phyloP scores from a whole-genome alignment of 2,888 invertebrate genomes.

The Anoplius nigerrimus region DNA sequence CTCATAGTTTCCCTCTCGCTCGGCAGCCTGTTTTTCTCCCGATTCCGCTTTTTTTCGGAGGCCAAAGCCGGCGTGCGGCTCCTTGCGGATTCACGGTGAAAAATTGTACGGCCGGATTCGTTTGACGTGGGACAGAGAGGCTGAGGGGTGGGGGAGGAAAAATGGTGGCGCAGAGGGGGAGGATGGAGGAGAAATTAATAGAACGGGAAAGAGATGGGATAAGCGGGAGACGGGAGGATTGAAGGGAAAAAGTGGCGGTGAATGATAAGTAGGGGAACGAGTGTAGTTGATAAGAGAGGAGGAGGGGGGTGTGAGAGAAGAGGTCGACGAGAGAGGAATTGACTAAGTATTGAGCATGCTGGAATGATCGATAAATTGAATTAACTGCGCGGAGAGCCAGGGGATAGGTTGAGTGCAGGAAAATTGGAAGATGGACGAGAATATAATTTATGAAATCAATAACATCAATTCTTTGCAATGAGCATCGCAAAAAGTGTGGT shows the following conservation, averaged over 20 bases:
- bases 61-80: constrained; percentile 5
- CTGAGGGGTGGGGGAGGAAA: neutral
- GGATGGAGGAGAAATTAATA: neutral
- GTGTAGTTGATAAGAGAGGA: neutral
- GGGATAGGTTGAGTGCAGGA: too few relatives aligned
- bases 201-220: neutral
- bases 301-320: too few relatives aligned
- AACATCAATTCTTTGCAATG: too few relatives aligned
- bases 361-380: too few relatives aligned
- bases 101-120: constrained; percentile 32
- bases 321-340: too few relatives aligned
- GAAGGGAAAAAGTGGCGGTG: neutral
- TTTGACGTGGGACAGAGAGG: constrained; percentile 31
- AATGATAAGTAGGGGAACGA: neutral
- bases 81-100: constrained; percentile 27
- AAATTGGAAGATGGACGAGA: too few relatives aligned
- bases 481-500: too few relatives aligned
- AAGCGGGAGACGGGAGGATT: neutral
- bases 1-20: neutral
- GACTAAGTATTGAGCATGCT: too few relatives aligned
- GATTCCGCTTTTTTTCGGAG: constrained; percentile 8
- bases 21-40: neutral
- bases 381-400: too few relatives aligned
- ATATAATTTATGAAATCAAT: too few relatives aligned
- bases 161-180: neutral